Evolutionary conservation across 2,888 invertebrate genomes (phyloP).

Genomic region (Tupiocoris notatus): DNA sequence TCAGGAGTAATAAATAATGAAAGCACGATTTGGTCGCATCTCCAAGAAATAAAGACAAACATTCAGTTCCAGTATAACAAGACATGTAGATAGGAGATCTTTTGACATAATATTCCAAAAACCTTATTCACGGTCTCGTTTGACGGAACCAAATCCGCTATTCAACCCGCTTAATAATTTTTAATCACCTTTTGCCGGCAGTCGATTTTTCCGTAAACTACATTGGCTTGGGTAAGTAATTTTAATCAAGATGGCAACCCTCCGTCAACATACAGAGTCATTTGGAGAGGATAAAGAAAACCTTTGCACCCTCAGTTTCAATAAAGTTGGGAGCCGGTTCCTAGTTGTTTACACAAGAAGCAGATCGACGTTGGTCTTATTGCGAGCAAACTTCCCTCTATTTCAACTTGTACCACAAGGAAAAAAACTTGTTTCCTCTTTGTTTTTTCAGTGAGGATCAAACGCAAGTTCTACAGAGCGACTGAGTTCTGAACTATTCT

Average conservation of each 20-base stretch:
- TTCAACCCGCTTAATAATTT: no score
- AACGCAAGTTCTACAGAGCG: no score
- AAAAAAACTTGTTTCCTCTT: not conserved
- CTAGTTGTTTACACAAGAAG: slow-evolving; percentile 4
- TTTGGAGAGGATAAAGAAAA: not conserved
- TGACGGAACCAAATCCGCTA: no score
- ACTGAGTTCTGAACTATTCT: no score
- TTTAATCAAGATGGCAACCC: not conserved
- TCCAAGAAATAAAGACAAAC: no score
- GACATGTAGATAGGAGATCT: no score
- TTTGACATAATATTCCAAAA: no score
- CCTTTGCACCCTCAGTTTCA: slow-evolving; percentile 2
- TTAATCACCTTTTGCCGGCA: no score
- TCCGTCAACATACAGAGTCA: not conserved
- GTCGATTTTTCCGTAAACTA: not conserved
- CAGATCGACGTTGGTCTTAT: slow-evolving; percentile 17
- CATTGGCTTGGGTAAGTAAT: not conserved
- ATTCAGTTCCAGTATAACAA: no score
- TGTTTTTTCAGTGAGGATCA: slow-evolving; percentile 1
- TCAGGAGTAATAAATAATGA: no score
- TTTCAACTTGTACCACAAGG: slow-evolving; percentile 5
- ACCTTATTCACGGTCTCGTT: no score
- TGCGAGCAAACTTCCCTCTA: slow-evolving; percentile 9
- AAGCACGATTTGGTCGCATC: no score
- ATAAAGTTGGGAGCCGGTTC: slow-evolving; percentile 13